Conservation (phyloP, 2,113 vertebrate species). For the Corvus hawaiiensis region DNA sequence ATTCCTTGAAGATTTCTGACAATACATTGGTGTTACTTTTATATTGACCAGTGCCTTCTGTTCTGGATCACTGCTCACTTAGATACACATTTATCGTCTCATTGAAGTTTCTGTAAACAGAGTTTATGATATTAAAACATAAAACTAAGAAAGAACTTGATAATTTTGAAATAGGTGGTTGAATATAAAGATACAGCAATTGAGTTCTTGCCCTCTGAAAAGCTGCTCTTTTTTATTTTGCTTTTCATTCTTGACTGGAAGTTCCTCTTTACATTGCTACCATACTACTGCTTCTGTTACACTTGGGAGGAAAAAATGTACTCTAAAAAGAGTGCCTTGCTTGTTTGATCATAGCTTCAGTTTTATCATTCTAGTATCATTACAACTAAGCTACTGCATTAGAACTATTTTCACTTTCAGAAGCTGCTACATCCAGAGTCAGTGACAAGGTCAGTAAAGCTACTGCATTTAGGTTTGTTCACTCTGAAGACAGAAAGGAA, state of each 20-base stretch:
- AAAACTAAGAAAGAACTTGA: background rate
- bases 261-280: background rate
- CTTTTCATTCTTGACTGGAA: background rate
- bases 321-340: background rate
- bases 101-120: background rate
- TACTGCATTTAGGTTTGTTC: background rate
- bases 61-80: background rate
- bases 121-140: background rate
- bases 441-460: background rate
- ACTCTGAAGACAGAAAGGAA: background rate
- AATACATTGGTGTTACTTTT: background rate
- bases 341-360: background rate
- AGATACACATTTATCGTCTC: background rate
- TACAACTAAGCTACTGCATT: background rate
- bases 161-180: background rate
- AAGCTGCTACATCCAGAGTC: background rate
- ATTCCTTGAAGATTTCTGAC: background rate
- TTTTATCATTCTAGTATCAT: background rate
- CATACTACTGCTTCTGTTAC: background rate
- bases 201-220: background rate
- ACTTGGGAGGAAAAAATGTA: background rate
- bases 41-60: background rate
- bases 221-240: background rate
- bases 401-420: background rate
- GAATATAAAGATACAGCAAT: background rate